Evolutionary conservation across 2,888 invertebrate genomes (phyloP), one percentile per base, ranked within the genome.

Genomic region (Leucozona laternaria): DNA sequence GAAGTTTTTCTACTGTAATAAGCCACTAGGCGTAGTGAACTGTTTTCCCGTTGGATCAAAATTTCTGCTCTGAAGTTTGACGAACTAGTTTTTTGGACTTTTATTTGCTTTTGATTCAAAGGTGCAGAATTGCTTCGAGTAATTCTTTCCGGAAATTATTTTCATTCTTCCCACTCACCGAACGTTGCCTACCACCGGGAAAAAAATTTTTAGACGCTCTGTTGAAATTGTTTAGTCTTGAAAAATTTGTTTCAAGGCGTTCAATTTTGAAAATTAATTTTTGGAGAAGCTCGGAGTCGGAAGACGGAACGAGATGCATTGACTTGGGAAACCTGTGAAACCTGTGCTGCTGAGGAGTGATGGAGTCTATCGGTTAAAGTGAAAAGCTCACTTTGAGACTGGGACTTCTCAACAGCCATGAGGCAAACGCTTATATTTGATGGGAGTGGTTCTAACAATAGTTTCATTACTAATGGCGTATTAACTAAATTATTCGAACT

Each of bases 1-100:
- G 85, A 50, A 1, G 85, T 66, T 66, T 70, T 84, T n/a, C 80
- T 60, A 11, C 80, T 88, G 37, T 58, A 82, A 70, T 60, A 84
- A 13, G 43, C 62, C 20, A 72, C 73, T 34, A 73, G 77, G 5
- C 20, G 80, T 4, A 66, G 37, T 1, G 20, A 13, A 13, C 70
- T 58, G n/a, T 48, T n/a, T 50, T 66, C 50, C 2, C 25, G n/a
- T 43, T 68, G 77, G 10, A 77, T 8, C 2, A 77, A n/a, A 4
- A 77, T 60, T 11, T 60, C 75, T 28, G 75, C 80, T 45, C 4
- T 40, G 40, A 40, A 2, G 4, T 40, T 4, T 40, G 40, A 15
- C 40, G 40, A 40, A 40, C 8, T 40, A 28, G 53, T 45, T 45
- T 45, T 45, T 45, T 45, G 45, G 1, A 17, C 6, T 17, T 17